A percentile compares a stretch with the other conserved stretches of the same genome.
phyloP scores from a whole-genome alignment of 2,113 vertebrate species.

The Psammodynastes pulverulentus region DNA sequence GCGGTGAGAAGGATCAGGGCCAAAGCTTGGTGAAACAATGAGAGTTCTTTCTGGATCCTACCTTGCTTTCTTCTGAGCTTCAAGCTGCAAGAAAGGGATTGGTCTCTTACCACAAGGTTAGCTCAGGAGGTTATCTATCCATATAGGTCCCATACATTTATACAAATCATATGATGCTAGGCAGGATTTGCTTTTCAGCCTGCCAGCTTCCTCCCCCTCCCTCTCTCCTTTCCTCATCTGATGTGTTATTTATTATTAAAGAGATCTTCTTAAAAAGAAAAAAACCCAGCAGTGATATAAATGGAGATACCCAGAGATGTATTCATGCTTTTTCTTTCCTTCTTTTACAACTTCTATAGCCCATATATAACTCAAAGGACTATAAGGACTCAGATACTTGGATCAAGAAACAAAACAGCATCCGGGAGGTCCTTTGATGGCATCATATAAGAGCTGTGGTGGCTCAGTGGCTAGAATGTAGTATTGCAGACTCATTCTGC shows the following conservation, averaged over 20 bases:
- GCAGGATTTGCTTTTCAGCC: background rate
- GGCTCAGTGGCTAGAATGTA: too few relatives aligned
- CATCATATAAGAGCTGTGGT: background rate
- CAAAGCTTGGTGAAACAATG: background rate
- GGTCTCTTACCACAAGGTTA: background rate
- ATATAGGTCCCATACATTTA: background rate
- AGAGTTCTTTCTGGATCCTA: background rate
- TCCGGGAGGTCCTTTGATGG: background rate
- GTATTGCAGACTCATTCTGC: too few relatives aligned
- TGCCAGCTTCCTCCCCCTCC: background rate
- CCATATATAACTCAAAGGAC: background rate
- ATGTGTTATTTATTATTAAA: background rate
- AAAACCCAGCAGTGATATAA: background rate
- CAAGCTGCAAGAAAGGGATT: background rate
- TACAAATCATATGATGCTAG: background rate
- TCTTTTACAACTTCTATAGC: background rate
- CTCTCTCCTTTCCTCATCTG: background rate
- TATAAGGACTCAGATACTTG: background rate
- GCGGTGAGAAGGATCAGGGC: background rate
- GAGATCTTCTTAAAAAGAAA: background rate
- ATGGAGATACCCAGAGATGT: background rate
- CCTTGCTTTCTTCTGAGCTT: background rate
- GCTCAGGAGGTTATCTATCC: background rate
- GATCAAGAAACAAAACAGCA: background rate
- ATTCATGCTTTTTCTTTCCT: background rate